These are phyloP conservation scores for Ahaetulla prasina DNA, from an alignment of 2,113 vertebrate genomes.

Conservation along the genomic window DNA sequence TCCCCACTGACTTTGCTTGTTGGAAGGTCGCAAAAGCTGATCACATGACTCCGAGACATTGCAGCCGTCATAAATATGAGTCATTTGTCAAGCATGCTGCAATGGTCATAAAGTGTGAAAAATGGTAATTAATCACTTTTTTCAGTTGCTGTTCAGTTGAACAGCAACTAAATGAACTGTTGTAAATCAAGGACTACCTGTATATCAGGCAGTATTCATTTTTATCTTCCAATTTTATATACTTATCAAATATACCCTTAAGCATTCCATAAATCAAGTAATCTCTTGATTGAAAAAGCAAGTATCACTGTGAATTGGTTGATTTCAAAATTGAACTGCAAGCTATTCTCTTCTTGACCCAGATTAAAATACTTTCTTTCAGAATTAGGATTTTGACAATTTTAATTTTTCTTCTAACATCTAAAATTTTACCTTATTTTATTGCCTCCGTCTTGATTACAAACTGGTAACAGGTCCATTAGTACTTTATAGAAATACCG, in stretches of 20 bases:
- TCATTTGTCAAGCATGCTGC: no score
- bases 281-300: neutral
- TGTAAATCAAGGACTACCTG: no score
- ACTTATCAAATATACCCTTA: neutral
- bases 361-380: neutral
- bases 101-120: no score
- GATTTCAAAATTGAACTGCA: neutral
- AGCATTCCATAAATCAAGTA: neutral
- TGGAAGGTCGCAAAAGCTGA: no score
- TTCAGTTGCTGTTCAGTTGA: no score
- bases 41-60: no score
- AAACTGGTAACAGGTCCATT: constrained; percentile 90
- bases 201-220: neutral
- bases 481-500: constrained; percentile 98
- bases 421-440: constrained; percentile 83
- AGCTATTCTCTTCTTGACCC: neutral
- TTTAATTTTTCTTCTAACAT: neutral
- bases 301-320: neutral
- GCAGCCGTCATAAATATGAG: no score
- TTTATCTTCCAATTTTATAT: neutral
- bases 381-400: neutral
- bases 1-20: no score
- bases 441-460: constrained; percentile 94
- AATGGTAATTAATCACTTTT: no score
- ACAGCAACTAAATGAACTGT: no score